phyloP scores from a whole-genome alignment of 2,888 invertebrate genomes.

The Osmoderma eremita region DNA sequence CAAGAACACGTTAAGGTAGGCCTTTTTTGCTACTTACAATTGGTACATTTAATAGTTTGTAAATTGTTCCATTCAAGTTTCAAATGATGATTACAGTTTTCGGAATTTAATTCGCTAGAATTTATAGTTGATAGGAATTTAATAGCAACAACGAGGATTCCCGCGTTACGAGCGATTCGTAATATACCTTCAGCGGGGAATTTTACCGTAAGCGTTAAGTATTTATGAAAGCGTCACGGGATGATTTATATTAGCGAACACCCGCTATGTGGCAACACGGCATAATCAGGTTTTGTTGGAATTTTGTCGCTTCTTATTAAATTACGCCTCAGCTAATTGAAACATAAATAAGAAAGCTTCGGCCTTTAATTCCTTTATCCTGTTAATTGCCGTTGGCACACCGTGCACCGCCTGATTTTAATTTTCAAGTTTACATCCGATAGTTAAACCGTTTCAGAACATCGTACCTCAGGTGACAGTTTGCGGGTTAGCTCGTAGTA shows the following conservation, averaged over 20 bases:
- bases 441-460: not conserved
- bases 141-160: not conserved
- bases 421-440: not conserved
- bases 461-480: conserved; percentile 31
- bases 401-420: conserved; percentile 16
- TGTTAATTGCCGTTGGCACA: conserved; percentile 36
- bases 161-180: not conserved
- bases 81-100: too few relatives aligned
- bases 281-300: conserved; percentile 31
- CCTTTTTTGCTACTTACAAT: too few relatives aligned
- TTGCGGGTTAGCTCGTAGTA: conserved; percentile 13
- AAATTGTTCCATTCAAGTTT: too few relatives aligned
- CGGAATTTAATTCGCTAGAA: conserved; percentile 3
- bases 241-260: conserved; percentile 28
- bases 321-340: conserved; percentile 42
- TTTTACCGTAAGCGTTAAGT: conserved; percentile 13
- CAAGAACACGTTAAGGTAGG: too few relatives aligned
- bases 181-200: conserved; percentile 7
- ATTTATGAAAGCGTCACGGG: conserved; percentile 26
- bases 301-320: conserved; percentile 37
- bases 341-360: conserved; percentile 43
- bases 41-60: too few relatives aligned
- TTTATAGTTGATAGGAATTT: conserved; percentile 5
- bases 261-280: conserved; percentile 4
- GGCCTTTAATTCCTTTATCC: conserved; percentile 37